Base-by-base conservation (phyloP, 2,888 invertebrate species). In the Furcula furcula region DNA sequence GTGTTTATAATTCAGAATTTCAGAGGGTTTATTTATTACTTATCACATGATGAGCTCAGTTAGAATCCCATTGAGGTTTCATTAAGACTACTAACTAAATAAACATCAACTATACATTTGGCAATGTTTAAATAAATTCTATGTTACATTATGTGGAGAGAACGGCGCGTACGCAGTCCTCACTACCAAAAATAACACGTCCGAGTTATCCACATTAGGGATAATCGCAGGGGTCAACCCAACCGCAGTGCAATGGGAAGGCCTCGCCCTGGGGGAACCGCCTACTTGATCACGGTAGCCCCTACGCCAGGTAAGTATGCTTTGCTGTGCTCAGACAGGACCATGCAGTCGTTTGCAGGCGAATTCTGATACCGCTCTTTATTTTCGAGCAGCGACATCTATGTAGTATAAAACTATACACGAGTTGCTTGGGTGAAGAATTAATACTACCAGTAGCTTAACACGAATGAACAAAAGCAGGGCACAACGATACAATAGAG, bases 301-400 rank as follows among this genome's bases (percentile, higher is more conserved):
- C 68, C 71, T 69, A 68, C 63, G 67, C 70, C 69, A 70, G 68
- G 71, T 68, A 68, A 67, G 69, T 68, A 68, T 70, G 67, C 39
- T 33, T 56, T 34, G 1, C 1, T 0, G 0, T 3, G 0, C 14
- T 7, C 4, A 2, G 2, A 1, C 3, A 3, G 2, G 3, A 13
- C n/a, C 20, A 26, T 45, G 58, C 45, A 39, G 40, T 46, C 4
- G n/a, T 7, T 12, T 13, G 2, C 20, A 4, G 27, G 48, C 47
- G 45, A 42, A 52, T 49, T 50, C 53, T 33, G 31, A 46, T 48
- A 65, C 36, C 63, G 61, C 49, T 51, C 39, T 49, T 3, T 36
- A 55, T 46, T 34, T 18, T 7, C 4, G 2, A 3, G 7, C 10
- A 41, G 39, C 37, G 57, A 36, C 55, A 54, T 47, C 62, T 63